Percentiles rank a stretch among this genome's conserved stretches.
phyloP scores from a whole-genome alignment of 64 coral and sea anemone species.

The Anthopleura sola region DNA sequence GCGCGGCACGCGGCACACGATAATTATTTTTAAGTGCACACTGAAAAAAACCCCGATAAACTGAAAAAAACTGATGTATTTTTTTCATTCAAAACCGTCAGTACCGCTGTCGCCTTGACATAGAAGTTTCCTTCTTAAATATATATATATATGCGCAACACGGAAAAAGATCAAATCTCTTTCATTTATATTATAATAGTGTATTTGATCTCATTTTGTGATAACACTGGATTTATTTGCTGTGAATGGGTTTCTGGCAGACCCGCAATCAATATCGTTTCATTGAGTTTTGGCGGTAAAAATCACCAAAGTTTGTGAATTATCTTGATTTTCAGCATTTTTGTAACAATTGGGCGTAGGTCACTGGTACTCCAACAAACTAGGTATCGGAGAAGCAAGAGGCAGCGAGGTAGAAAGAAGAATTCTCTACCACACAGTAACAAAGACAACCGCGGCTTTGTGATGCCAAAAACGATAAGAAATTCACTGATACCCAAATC shows the following conservation, averaged over 20 bases:
- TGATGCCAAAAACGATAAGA: neutral
- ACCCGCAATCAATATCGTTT: neutral
- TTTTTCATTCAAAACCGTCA: neutral
- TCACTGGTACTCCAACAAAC: neutral
- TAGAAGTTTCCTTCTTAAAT: neutral
- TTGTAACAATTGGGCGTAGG: neutral
- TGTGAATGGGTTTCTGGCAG: neutral
- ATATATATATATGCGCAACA: neutral
- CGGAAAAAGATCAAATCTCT: neutral
- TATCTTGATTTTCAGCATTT: neutral
- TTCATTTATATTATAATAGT: constrained; percentile 11
- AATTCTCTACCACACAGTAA: neutral
- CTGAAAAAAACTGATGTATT: neutral
- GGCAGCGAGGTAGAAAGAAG: neutral
- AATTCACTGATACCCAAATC: constrained; percentile 10
- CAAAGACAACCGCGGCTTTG: constrained; percentile 5
- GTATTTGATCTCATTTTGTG: constrained; percentile 3
- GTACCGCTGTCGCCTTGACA: constrained; percentile 7
- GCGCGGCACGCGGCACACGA: too few relatives aligned
- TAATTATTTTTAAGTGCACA: neutral
- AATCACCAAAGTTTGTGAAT: neutral
- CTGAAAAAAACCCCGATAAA: neutral
- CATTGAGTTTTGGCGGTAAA: neutral
- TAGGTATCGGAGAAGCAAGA: neutral
- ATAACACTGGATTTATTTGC: neutral